These are phyloP conservation scores for Cossypha heuglini DNA, from an alignment of 2,797 vertebrate genomes.

Conservation along the genomic window DNA sequence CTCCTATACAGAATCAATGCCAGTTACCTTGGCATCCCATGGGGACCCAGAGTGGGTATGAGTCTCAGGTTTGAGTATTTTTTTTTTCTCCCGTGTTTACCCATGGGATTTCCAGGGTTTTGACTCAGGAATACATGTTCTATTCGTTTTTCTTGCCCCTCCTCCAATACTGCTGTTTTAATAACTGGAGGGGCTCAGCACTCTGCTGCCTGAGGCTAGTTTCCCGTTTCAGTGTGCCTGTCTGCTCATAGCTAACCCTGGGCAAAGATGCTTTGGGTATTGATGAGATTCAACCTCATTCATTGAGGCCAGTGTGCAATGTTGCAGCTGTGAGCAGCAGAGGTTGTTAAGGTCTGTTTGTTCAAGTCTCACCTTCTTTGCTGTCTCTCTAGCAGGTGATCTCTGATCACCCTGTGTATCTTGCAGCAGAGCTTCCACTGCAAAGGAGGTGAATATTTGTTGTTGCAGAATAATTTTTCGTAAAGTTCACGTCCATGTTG, in stretches of 20 bases:
- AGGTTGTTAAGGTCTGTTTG: neutral
- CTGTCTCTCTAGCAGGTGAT: neutral
- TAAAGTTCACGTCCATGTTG: neutral
- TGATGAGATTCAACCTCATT: neutral
- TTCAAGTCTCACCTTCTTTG: neutral
- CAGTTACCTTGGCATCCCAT: conserved; percentile 31
- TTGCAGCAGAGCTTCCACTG: neutral
- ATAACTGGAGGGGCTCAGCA: neutral
- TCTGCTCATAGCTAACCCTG: neutral
- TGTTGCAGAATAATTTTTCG: neutral
- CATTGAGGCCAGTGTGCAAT: neutral
- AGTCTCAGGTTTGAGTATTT: neutral
- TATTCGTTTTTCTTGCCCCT: neutral
- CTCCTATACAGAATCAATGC: conserved; percentile 17
- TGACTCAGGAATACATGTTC: neutral
- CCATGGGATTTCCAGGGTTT: neutral
- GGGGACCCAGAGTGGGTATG: conserved; percentile 28
- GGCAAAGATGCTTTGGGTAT: neutral
- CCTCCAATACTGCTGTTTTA: neutral
- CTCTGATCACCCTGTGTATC: neutral
- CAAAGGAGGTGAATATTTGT: neutral
- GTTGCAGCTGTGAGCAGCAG: neutral
- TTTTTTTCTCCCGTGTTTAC: neutral
- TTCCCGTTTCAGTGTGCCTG: neutral
- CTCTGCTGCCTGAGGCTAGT: neutral